Percentiles rank a stretch among this genome's conserved stretches.
Conservation (phyloP, 2,888 invertebrate genomes). For the Herminia tarsipennalis region DNA sequence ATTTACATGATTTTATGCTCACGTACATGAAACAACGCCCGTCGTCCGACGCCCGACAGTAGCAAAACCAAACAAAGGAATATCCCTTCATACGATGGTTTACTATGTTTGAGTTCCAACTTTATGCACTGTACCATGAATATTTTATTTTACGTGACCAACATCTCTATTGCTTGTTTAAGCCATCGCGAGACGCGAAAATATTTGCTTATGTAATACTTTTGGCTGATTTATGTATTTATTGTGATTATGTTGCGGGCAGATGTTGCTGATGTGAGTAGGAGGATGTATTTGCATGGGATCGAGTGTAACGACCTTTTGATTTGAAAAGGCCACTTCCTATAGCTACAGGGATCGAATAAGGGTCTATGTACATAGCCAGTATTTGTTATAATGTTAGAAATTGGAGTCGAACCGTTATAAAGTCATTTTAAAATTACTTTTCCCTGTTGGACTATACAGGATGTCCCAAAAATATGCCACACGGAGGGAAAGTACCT, state of each 20-base stretch:
- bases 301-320: conserved; percentile 9
- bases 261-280: conserved; percentile 13
- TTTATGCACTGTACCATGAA: conserved; percentile 46
- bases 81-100: conserved; percentile 41
- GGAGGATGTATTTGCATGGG: conserved; percentile 7
- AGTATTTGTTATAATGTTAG: no score
- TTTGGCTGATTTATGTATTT: conserved; percentile 29
- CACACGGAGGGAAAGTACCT: no score
- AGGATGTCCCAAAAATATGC: no score
- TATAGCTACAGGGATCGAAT: neutral
- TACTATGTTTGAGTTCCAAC: conserved; percentile 35
- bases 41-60: conserved; percentile 25
- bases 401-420: no score
- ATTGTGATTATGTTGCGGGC: conserved; percentile 9
- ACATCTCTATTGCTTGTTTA: conserved; percentile 43
- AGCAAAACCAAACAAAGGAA: conserved; percentile 43
- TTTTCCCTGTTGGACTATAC: no score
- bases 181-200: conserved; percentile 31
- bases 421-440: no score
- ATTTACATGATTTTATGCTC: conserved; percentile 43
- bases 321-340: conserved; percentile 3
- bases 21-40: conserved; percentile 30
- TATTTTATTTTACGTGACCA: conserved; percentile 48
- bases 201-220: conserved; percentile 35
- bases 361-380: neutral